phyloP scores from a whole-genome alignment of 1,140 invertebrate species.

The Hyphantria cunea region DNA sequence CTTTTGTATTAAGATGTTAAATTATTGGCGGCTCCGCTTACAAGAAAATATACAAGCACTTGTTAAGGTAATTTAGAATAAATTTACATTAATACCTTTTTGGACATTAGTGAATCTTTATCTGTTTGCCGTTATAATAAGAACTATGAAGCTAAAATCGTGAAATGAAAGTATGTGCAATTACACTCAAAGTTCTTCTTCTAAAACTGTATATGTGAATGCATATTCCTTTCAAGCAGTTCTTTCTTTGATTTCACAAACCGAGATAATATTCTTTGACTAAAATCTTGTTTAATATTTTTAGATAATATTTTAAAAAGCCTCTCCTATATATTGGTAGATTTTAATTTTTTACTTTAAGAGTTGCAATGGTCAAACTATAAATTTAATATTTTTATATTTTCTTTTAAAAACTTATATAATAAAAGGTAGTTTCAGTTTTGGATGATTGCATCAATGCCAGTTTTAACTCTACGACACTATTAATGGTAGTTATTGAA shows the following conservation, averaged over 20 bases:
- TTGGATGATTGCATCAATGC: too few relatives aligned
- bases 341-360: too few relatives aligned
- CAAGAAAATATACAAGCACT: slow-evolving; percentile 2
- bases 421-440: too few relatives aligned
- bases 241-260: background rate
- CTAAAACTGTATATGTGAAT: background rate
- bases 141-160: background rate
- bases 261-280: background rate
- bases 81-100: background rate
- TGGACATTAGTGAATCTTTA: background rate
- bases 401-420: too few relatives aligned
- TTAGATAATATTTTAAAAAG: background rate
- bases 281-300: background rate
- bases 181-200: background rate
- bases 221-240: background rate
- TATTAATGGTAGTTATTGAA: too few relatives aligned
- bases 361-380: too few relatives aligned
- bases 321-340: background rate
- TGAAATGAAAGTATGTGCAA: background rate
- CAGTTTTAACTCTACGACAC: too few relatives aligned
- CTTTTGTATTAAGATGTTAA: background rate
- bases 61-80: background rate
- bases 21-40: background rate
- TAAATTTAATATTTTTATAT: too few relatives aligned
- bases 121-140: background rate